Conservation (phyloP, 2,113 vertebrate species). For the Ranitomeya imitator region DNA sequence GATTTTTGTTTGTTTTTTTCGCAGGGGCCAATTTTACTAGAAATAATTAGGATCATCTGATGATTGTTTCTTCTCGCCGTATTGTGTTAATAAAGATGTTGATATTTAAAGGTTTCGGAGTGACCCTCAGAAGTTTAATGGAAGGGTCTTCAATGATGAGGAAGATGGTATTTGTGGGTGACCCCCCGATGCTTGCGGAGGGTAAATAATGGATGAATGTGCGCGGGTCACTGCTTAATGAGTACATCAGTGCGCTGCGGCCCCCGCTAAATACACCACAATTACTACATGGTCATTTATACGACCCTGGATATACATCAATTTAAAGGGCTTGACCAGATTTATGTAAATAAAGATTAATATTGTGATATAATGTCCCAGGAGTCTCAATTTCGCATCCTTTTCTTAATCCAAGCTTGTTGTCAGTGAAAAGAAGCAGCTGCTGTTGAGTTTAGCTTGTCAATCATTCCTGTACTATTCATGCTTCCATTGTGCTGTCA, state of each 20-base stretch:
- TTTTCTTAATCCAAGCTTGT: too few relatives aligned
- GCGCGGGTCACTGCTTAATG: not conserved
- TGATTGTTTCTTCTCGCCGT: slow-evolving; percentile 8
- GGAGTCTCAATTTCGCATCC: too few relatives aligned
- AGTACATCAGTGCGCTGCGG: not conserved
- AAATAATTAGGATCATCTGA: slow-evolving; percentile 41
- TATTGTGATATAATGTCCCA: too few relatives aligned
- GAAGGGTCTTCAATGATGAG: not conserved
- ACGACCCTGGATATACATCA: not conserved
- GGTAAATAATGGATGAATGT: slow-evolving; percentile 13
- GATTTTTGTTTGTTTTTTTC: not conserved
- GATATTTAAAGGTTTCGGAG: slow-evolving; percentile 32
- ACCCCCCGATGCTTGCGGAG: not conserved
- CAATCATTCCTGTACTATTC: too few relatives aligned
- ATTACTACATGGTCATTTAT: not conserved
- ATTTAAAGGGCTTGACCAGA: not conserved
- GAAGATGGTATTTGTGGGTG: not conserved
- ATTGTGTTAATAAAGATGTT: slow-evolving; percentile 38
- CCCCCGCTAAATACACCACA: not conserved
- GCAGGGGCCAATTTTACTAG: slow-evolving; percentile 8
- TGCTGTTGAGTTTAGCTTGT: too few relatives aligned
- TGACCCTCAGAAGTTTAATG: not conserved
- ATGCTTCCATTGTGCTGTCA: too few relatives aligned
- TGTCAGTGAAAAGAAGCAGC: too few relatives aligned
- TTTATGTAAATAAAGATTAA: not conserved